These are phyloP conservation scores for Hippocampus comes DNA, from an alignment of 2,113 vertebrate genomes.

Conservation along the genomic window DNA sequence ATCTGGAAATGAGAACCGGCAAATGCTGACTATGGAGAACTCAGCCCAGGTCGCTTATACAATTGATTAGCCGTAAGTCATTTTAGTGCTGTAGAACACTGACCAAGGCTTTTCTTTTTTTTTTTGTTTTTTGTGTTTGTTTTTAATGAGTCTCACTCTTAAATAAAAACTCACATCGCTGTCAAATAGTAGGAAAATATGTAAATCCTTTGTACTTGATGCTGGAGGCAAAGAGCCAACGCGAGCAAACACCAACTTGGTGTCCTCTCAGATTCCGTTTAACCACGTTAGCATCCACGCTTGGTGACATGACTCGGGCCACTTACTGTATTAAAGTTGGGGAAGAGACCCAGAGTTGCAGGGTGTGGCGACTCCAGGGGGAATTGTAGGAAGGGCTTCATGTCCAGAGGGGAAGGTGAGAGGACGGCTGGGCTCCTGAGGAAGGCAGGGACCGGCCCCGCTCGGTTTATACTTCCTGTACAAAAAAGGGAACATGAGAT, in stretches of 20 bases:
- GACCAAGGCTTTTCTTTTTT: neutral
- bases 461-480: slow-evolving; percentile 69
- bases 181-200: neutral
- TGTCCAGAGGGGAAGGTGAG: slow-evolving; percentile 58
- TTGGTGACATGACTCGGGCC: neutral
- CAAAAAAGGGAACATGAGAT: slow-evolving; percentile 9
- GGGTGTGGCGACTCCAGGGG: slow-evolving; percentile 65
- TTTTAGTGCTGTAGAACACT: slow-evolving; percentile 61
- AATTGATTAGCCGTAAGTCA: slow-evolving; percentile 65
- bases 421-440: slow-evolving; percentile 67
- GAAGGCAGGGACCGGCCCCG: slow-evolving; percentile 71
- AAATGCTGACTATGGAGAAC: slow-evolving; percentile 62
- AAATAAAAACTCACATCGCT: neutral
- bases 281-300: neutral
- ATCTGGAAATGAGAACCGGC: slow-evolving; percentile 64
- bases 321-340: slow-evolving; percentile 71
- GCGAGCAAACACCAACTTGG: neutral
- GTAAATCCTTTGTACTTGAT: neutral
- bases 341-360: slow-evolving; percentile 65
- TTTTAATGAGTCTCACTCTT: neutral
- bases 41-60: slow-evolving; percentile 39
- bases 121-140: neutral
- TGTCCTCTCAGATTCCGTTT: neutral
- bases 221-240: neutral
- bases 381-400: slow-evolving; percentile 74